A percentile compares a stretch with the other conserved stretches of the same genome.
phyloP scores from a whole-genome alignment of 2,888 invertebrate species.

The Cheilosia soror region DNA sequence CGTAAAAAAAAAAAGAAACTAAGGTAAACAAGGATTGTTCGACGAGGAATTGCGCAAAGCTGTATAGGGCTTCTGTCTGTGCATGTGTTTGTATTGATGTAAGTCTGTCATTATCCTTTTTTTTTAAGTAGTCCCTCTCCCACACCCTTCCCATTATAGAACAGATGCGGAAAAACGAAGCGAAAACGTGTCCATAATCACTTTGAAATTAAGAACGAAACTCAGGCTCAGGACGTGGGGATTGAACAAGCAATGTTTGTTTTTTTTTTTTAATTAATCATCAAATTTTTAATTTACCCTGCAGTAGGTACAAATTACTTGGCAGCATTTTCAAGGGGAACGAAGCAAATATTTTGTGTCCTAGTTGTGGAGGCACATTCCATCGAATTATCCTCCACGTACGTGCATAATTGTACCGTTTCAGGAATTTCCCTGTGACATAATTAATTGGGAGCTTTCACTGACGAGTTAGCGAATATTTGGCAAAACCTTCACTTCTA shows the following conservation, averaged over 20 bases:
- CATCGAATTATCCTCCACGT: conserved; percentile 20
- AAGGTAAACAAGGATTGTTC: conserved; percentile 21
- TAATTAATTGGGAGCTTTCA: conserved; percentile 60
- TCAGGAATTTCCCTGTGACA: conserved; percentile 44
- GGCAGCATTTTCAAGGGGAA: conserved; percentile 3
- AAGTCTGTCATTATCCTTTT: conserved; percentile 48
- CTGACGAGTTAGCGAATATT: conserved; percentile 47
- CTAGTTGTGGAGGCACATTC: conserved; percentile 3
- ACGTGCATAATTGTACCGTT: conserved; percentile 19
- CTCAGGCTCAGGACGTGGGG: conserved; percentile 1
- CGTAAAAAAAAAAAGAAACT: conserved; percentile 32
- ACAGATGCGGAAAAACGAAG: too few relatives aligned
- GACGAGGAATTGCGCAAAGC: background rate
- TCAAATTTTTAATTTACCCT: conserved; percentile 27
- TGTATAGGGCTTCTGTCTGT: background rate
- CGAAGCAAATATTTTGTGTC: conserved; percentile 25
- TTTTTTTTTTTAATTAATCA: conserved; percentile 47
- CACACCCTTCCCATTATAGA: too few relatives aligned
- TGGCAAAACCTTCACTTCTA: conserved; percentile 4
- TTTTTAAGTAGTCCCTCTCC: background rate
- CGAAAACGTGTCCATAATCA: conserved; percentile 53
- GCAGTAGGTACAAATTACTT: conserved; percentile 2
- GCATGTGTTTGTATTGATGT: background rate
- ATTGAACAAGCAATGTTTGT: background rate
- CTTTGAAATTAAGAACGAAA: conserved; percentile 40